Base-by-base conservation (phyloP, 2,797 vertebrate species). In the Parotocinclus haroldoi region DNA sequence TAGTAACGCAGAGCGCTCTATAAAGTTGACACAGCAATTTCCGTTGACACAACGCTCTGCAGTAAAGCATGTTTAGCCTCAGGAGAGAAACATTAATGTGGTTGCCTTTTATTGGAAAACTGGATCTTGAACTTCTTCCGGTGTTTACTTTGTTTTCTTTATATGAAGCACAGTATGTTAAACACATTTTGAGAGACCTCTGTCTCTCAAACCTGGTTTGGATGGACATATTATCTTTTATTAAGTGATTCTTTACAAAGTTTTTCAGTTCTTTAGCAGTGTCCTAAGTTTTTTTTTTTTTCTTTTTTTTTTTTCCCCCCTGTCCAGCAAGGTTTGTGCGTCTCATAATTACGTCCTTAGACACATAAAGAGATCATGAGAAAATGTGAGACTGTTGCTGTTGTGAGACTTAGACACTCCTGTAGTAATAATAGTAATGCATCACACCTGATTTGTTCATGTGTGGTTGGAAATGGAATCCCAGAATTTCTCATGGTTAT, bases 101-200 rank as follows among this genome's bases (percentile, higher is more conserved):
- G 74, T 78, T 74, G 54, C 76, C 72, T 79, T 75, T 72, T 77
- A 73, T 66, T 58, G 76, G 76, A 81, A 80, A 81, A 57, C 62
- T 77, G 76, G 73, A 75, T 45, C 13, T 12, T 13, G 9, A n/a
- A n/a, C n/a, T n/a, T n/a, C n/a, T n/a, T n/a, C n/a, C n/a, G n/a
- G n/a, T n/a, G n/a, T n/a, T n/a, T n/a, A n/a, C n/a, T n/a, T n/a
- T n/a, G n/a, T n/a, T n/a, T 72, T 63, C 63, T 66, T 64, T 49
- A 67, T 72, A 46, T 61, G 56, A 62, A 54, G 42, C 51, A 37
- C 17, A 27, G 39, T 46, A 53, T 37, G 57, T 53, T 68, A 60
- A 60, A 60, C 53, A 53, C 18, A 53, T 59, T 68, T 52, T 17
- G 7, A 42, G 42, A 50, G n/a, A 3, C 13, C 8, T 55, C 36